A percentile compares a stretch with the other conserved stretches of the same genome.
Conservation (phyloP, 92 coral and sea anemone species). For the Paramuricea clavata region DNA sequence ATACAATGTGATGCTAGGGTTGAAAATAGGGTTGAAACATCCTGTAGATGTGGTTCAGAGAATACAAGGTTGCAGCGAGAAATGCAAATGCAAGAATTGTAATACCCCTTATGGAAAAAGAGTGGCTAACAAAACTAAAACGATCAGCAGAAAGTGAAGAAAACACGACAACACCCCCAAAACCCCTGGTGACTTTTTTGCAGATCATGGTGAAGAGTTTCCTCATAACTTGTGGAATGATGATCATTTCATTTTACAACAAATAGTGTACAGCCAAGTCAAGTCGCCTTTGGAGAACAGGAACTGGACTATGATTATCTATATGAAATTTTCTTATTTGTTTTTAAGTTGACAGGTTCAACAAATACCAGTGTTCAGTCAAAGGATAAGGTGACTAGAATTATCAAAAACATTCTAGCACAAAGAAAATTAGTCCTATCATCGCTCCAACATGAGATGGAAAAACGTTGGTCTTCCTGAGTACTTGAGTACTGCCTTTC, state of each 20-base stretch:
- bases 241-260: slow-evolving; percentile 62
- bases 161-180: slow-evolving; percentile 57
- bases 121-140: neutral
- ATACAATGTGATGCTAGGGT: too few relatives aligned
- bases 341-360: neutral
- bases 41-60: slow-evolving; percentile 63
- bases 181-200: slow-evolving; percentile 52
- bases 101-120: slow-evolving; percentile 64
- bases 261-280: neutral
- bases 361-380: neutral
- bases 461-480: neutral
- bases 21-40: too few relatives aligned
- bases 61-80: slow-evolving; percentile 52
- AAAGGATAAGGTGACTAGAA: neutral
- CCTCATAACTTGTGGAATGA: slow-evolving; percentile 50
- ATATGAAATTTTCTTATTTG: neutral
- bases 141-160: slow-evolving; percentile 55
- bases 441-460: slow-evolving; percentile 4
- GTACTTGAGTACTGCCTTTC: neutral
- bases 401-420: neutral
- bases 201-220: slow-evolving; percentile 56
- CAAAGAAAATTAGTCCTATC: neutral
- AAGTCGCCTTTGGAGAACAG: neutral
- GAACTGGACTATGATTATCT: neutral
- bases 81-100: slow-evolving; percentile 65